These are phyloP conservation scores for Tragopan temminckii DNA, from an alignment of 2,797 vertebrate species.

Conservation along the genomic window DNA sequence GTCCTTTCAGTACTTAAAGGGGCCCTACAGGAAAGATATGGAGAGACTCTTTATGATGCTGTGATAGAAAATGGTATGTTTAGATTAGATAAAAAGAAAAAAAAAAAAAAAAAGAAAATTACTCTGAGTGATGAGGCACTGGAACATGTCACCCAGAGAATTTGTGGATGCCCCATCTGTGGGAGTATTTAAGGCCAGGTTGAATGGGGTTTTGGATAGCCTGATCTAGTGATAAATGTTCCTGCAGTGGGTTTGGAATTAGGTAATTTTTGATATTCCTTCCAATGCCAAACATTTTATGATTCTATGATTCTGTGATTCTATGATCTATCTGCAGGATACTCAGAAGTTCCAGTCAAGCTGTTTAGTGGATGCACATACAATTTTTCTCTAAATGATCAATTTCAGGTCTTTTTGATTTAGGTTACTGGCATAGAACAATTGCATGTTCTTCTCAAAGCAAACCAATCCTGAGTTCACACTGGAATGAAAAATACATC, in stretches of 20 bases:
- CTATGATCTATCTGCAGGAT: not conserved
- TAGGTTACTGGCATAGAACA: not conserved
- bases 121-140: too few relatives aligned
- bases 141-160: too few relatives aligned
- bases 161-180: too few relatives aligned
- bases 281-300: too few relatives aligned
- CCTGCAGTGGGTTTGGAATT: too few relatives aligned
- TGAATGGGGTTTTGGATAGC: too few relatives aligned
- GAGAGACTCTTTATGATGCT: not conserved
- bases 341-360: not conserved
- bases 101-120: too few relatives aligned
- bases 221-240: too few relatives aligned
- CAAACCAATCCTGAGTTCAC: not conserved
- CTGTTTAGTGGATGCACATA: not conserved
- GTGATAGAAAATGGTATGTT: not conserved
- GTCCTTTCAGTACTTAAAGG: too few relatives aligned
- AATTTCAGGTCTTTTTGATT: not conserved
- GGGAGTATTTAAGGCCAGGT: too few relatives aligned
- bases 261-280: too few relatives aligned
- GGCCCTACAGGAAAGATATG: too few relatives aligned
- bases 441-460: not conserved
- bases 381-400: not conserved
- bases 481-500: not conserved
- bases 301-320: not conserved
- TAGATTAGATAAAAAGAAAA: not conserved